Percentiles rank a stretch among this genome's conserved stretches.
These are phyloP conservation scores for Luehdorfia chinensis DNA, from an alignment of 1,140 invertebrate genomes.

Conservation along the genomic window DNA sequence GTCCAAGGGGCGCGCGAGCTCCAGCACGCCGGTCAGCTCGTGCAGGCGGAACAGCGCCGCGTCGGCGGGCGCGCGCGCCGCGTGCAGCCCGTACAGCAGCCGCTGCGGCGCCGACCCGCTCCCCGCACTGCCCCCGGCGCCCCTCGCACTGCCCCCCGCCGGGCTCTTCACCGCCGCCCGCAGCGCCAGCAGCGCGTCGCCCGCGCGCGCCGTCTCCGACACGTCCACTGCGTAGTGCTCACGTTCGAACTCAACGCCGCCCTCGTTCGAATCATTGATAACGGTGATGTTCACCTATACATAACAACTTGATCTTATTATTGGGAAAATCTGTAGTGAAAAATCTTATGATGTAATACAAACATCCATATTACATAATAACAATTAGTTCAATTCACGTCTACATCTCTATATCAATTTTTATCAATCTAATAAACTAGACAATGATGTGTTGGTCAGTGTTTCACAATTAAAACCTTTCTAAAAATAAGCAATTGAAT, in stretches of 20 bases:
- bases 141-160: constrained; percentile 11
- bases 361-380: no score
- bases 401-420: no score
- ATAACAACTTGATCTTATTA: no score
- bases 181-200: constrained; percentile 62
- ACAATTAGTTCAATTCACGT: no score
- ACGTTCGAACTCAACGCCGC: constrained; percentile 86
- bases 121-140: constrained; percentile 32
- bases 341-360: no score
- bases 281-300: constrained; percentile 83
- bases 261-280: constrained; percentile 89
- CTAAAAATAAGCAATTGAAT: no score
- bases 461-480: no score
- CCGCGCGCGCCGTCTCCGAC: constrained; percentile 80
- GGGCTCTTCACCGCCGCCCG: constrained; percentile 39
- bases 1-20: constrained; percentile 49
- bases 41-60: constrained; percentile 88
- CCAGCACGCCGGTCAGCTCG: constrained; percentile 82
- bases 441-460: no score
- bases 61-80: constrained; percentile 85
- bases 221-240: constrained; percentile 85
- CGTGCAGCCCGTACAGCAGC: constrained; percentile 87
- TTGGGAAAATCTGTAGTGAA: no score
- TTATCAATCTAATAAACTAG: no score
- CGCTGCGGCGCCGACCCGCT: constrained; percentile 32